Base-by-base conservation (phyloP, 2,888 invertebrate species). In the Syrista parreyssii region DNA sequence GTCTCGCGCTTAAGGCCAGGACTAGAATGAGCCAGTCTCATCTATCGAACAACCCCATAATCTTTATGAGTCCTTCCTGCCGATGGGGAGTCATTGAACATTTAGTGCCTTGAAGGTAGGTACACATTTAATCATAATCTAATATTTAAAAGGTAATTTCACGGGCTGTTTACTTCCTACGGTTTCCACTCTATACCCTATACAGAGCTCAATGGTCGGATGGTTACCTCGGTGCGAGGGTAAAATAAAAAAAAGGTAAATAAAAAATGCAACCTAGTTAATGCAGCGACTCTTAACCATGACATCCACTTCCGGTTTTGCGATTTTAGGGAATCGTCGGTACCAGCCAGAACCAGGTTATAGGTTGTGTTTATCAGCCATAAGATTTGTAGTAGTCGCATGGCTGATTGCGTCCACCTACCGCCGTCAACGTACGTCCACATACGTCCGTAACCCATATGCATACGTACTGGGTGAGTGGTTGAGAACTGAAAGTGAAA, bases 111-210 rank as follows among this genome's bases (percentile, higher is more conserved):
- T 82, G 78, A 80, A 89, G 87, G 87, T 86, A 87, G 88, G 89
- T 89, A 90, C 90, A 90, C 89, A 90, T 91, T 91, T 90, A 91
- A 91, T 91, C 90, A 90, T 91, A 91, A 91, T 91, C 90, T 91
- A 91, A 91, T 91, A 91, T 91, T 91, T 91, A 91, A 91, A 90
- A 91, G 90, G 91, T 91, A 91, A 91, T 91, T 91, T 91, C 91
- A 91, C 90, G 91, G 91, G 86, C 88, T 91, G 91, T 91, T 91
- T 91, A 89, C 89, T 83, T 84, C 89, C 82, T 84, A 84, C 86
- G 79, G 83, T 83, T 71, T 40, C 12, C 31, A 71, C 68, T 55
- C 23, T 55, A 23, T 55, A 23, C 55, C 23, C 55, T 23, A 23
- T 23, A 23, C 55, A 23, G 23, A 23, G 55, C 55, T 55, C 23